Base-by-base conservation (phyloP, 1,140 invertebrate genomes). In the Phthorimaea operculella region DNA sequence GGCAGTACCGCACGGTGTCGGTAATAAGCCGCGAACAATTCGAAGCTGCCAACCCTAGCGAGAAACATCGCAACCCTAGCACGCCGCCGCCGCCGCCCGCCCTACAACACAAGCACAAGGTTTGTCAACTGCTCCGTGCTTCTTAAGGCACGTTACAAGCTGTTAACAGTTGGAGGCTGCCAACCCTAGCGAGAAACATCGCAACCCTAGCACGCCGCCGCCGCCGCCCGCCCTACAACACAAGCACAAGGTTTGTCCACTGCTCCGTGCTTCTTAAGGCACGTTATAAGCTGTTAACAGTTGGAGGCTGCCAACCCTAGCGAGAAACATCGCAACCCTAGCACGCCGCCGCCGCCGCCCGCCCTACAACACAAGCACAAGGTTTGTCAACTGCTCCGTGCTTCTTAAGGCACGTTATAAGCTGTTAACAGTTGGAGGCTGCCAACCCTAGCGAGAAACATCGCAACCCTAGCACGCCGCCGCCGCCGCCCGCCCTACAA, bases 11-110 rank as follows among this genome's bases (percentile, higher is more conserved):
- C 68, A 96, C 94, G 2, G 92, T 98, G n/a, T 96, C 93, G 63
- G 79, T 97, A n/a, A 94, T 98, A 61, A 92, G 90, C 57, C 93
- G 94, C 72, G 94, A 95, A 77, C 91, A 91, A 76, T 97, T 96
- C 85, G 92, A 96, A 60, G 94, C 93, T 72, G 88, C 96, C 59
- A 89, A 89, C 42, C 92, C 91, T 0, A 87, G 86, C 68, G 88
- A 88, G 34, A 87, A 87, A 11, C 90, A 90, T 80, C 60, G 76
- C 57, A 92, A 92, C 84, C 90, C 89, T 15, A 88, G 90, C 72
- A 87, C 90, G 70, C 92, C 92, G 60, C 93, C 94, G 17, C 94
- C 95, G 44, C 94, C 94, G 48, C 94, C 92, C n/a, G n/a, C n/a
- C 21, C 2, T 28, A 28, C 21, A 28, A 28, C 21, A 28, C 21